phyloP scores from a whole-genome alignment of 2,113 vertebrate genomes.

The Perca schrenkii region DNA sequence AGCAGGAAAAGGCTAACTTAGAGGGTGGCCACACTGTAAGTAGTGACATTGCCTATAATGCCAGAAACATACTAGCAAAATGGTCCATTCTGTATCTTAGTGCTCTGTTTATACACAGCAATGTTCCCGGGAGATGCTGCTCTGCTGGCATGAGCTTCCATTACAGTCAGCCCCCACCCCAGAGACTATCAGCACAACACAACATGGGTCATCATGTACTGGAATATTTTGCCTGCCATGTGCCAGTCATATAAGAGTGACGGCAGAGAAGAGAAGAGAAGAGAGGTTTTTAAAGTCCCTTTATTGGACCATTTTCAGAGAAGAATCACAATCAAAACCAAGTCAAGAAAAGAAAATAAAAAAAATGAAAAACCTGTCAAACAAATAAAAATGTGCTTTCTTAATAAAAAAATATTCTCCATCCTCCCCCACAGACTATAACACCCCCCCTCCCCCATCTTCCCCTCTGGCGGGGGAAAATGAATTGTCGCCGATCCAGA shows the following conservation, averaged over 20 bases:
- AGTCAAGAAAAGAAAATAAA: too few species aligned
- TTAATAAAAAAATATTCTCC: too few species aligned
- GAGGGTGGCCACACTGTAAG: constrained; percentile 33
- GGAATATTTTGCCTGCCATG: constrained; percentile 27
- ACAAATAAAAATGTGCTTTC: too few species aligned
- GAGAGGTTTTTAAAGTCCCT: too few species aligned
- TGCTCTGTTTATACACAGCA: constrained; percentile 29
- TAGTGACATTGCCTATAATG: constrained; percentile 38
- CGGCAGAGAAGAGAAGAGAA: not conserved
- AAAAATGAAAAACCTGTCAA: too few species aligned
- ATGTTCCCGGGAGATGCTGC: constrained; percentile 29
- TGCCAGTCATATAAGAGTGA: constrained; percentile 9
- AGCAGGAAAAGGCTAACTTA: constrained; percentile 36
- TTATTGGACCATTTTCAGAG: too few species aligned
- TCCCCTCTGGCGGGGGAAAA: too few species aligned
- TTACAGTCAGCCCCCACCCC: constrained; percentile 24
- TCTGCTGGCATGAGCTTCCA: constrained; percentile 51
- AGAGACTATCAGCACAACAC: constrained; percentile 7
- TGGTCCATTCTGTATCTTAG: not conserved
- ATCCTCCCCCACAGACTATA: too few species aligned
- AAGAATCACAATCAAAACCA: too few species aligned
- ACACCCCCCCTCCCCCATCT: too few species aligned
- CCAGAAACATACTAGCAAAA: constrained; percentile 11
- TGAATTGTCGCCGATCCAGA: too few species aligned
- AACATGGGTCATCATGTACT: constrained; percentile 26